Percentiles rank a stretch among this genome's conserved stretches.
phyloP scores from a whole-genome alignment of 2,888 invertebrate species.

The Neelides folsomi region DNA sequence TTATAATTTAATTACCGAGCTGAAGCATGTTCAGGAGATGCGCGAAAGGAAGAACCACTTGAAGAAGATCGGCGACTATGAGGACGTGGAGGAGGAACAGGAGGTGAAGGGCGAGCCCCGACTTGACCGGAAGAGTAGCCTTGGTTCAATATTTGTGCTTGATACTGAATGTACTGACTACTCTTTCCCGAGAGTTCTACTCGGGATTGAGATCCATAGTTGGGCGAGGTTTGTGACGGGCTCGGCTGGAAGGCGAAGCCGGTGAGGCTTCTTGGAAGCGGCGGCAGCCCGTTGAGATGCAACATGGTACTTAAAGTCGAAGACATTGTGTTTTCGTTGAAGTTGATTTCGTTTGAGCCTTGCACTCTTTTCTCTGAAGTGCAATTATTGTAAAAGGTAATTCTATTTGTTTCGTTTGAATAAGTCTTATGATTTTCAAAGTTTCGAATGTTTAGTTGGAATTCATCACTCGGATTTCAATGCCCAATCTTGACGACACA shows the following conservation, averaged over 20 bases:
- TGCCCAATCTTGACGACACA: conserved; percentile 95
- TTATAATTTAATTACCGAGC: conserved; percentile 10
- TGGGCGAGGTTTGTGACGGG: no score
- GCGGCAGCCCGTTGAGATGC: conserved; percentile 31
- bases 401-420: not conserved
- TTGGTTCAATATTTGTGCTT: no score
- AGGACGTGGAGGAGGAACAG: conserved; percentile 33
- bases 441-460: not conserved
- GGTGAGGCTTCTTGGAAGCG: conserved; percentile 26
- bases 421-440: not conserved
- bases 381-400: no score
- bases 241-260: conserved; percentile 4
- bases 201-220: no score
- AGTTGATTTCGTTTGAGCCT: not conserved
- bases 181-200: no score
- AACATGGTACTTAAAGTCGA: conserved; percentile 11
- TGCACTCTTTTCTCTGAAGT: not conserved
- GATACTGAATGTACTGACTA: no score
- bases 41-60: conserved; percentile 27
- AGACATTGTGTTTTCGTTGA: not conserved
- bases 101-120: conserved; percentile 17
- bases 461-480: conserved; percentile 64
- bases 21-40: conserved; percentile 24
- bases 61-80: conserved; percentile 29
- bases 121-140: not conserved